Evolutionary conservation across 2,113 vertebrate genomes (phyloP), one percentile per base, ranked within the genome.

Genomic region (Eulacestoma nigropectus): DNA sequence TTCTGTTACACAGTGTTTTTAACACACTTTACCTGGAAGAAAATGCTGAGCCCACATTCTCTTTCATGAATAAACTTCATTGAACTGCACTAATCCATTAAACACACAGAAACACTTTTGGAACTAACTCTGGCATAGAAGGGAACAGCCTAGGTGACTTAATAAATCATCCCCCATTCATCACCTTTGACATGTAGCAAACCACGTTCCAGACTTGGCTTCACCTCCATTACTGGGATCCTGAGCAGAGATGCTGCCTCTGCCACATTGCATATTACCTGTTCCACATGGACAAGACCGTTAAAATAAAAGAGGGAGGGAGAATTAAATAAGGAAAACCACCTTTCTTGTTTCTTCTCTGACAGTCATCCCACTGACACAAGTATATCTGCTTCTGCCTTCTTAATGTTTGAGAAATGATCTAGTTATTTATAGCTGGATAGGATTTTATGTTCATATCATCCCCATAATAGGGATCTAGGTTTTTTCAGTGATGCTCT

Each of bases 61-160:
- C 21, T 93, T 84, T 93, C 72, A 53, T 92, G 76, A 94, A 94
- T 91, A 95, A 96, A 96, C 78, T 96, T 93, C 49, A 74, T 29
- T 81, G 89, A 82, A 93, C 72, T 84, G 39, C 64, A 95, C 80
- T 62, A 95, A 96, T 89, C 94, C 64, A 75, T 96, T 95, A 95
- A 80, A 26, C 18, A 82, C 41, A 44, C 13, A 72, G 65, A 80
- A 87, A 78, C 7, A 2, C 30, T 23, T 4, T 42, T 87, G 57
- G 29, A 73, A 70, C 9, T 16, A 80, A 39, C 67, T 18, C 41
- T 46, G 23, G 27, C 7, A 1, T 46, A 44, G 18, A 2, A 2
- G 17, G 21, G 11, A 78, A 42, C 18, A 52, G 44, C 29, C 37
- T 41, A 21, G 8, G 37, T 62, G 50, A 86, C 44, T 70, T 81